A percentile compares a stretch with the other conserved stretches of the same genome.
Evolutionary conservation across 2,797 vertebrate species (phyloP).

Genomic region (Sus cebifrons): DNA sequence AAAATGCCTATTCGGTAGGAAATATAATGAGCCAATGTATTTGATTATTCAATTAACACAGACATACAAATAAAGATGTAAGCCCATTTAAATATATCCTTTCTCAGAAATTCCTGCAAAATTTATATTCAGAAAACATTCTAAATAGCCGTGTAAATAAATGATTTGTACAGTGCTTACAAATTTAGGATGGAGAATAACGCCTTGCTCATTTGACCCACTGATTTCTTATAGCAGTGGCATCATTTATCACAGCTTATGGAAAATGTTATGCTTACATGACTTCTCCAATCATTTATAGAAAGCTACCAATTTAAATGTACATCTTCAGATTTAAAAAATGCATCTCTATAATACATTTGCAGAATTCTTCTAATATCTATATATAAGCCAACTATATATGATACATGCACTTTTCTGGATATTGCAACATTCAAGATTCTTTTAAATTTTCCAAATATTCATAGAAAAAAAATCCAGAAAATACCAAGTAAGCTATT

Average conservation of each 20-base stretch:
- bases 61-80: slow-evolving; percentile 45
- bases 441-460: slow-evolving; percentile 48
- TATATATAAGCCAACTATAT: neutral
- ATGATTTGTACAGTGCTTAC: neutral
- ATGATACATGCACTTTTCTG: slow-evolving; percentile 29
- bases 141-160: neutral
- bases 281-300: slow-evolving; percentile 33
- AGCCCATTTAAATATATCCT: slow-evolving; percentile 38
- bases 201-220: neutral
- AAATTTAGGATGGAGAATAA: neutral
- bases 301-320: slow-evolving; percentile 26
- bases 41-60: slow-evolving; percentile 44
- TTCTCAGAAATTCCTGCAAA: slow-evolving; percentile 54
- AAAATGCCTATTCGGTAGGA: slow-evolving; percentile 49
- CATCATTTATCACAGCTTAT: slow-evolving; percentile 34
- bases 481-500: slow-evolving; percentile 1
- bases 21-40: slow-evolving; percentile 11
- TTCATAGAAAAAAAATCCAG: slow-evolving; percentile 41
- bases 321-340: slow-evolving; percentile 47
- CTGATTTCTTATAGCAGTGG: neutral
- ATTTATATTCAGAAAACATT: slow-evolving; percentile 48
- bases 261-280: neutral
- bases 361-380: neutral
- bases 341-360: slow-evolving; percentile 28
- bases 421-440: neutral